Percentiles rank a stretch among this genome's conserved stretches.
phyloP scores from a whole-genome alignment of 2,888 invertebrate species.

The Caenorhabditis afra region DNA sequence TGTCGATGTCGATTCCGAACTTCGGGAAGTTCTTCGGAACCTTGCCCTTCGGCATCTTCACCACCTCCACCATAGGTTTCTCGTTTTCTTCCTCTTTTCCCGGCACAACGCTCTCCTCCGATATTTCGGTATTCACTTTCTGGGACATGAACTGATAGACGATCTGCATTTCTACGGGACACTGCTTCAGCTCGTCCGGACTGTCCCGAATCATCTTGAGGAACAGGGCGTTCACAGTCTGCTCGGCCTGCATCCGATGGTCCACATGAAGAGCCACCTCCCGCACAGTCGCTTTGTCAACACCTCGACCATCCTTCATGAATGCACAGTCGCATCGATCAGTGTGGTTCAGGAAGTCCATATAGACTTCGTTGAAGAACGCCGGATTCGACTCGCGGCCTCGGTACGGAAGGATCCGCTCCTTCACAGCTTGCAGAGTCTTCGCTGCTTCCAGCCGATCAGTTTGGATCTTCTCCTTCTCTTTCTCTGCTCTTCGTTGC shows the following conservation, averaged over 20 bases:
- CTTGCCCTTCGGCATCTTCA: neutral
- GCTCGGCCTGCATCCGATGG: neutral
- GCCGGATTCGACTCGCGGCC: neutral
- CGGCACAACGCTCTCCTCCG: neutral
- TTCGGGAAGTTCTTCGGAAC: neutral
- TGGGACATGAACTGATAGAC: neutral
- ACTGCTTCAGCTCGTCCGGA: neutral
- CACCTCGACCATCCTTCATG: neutral
- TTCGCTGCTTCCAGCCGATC: too few species aligned
- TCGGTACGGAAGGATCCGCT: neutral
- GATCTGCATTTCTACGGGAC: slow-evolving; percentile 5
- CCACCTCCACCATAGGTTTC: neutral
- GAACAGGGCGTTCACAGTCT: neutral
- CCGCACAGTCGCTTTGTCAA: neutral
- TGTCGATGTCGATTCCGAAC: neutral
- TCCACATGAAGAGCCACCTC: neutral
- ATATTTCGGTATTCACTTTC: too few species aligned
- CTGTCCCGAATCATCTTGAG: neutral
- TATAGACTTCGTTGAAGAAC: slow-evolving; percentile 1
- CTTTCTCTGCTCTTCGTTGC: too few species aligned
- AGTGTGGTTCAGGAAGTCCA: neutral
- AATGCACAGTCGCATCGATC: slow-evolving; percentile 1
- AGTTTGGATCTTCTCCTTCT: too few species aligned
- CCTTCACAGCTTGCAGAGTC: neutral
- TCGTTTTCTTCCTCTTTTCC: neutral